Evolutionary conservation across 2,888 invertebrate species (phyloP).

Genomic region (Trichopria drosophilae): DNA sequence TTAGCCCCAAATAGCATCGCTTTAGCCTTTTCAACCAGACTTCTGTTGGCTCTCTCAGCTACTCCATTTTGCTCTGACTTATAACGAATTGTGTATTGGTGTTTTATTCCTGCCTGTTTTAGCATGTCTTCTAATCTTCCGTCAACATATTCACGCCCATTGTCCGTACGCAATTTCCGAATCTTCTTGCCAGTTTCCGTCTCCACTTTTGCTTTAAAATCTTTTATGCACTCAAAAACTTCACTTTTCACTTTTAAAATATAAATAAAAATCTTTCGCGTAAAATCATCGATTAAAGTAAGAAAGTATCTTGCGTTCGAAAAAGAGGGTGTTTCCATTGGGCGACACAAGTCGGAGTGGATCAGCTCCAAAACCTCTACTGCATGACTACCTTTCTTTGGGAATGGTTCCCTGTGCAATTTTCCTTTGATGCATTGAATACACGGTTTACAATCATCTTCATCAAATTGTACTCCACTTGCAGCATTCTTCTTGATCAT

Average conservation of each 20-base stretch:
- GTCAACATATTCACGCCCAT: not conserved
- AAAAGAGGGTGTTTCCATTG: no score
- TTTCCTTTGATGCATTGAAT: conserved; percentile 6
- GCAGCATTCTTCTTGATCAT: not conserved
- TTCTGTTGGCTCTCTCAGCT: not conserved
- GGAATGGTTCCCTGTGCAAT: not conserved
- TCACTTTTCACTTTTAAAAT: not conserved
- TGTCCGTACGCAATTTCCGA: not conserved
- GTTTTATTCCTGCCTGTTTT: not conserved
- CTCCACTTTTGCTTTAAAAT: not conserved
- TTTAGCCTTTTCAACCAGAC: no score
- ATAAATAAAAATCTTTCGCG: not conserved
- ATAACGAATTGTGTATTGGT: not conserved
- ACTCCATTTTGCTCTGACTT: not conserved
- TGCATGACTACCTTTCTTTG: not conserved
- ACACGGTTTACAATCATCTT: not conserved
- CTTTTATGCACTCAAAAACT: not conserved
- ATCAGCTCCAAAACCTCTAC: conserved; percentile 1
- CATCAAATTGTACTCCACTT: not conserved
- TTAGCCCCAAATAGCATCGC: no score
- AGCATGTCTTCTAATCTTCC: not conserved
- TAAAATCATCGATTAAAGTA: not conserved
- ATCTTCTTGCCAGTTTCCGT: not conserved
- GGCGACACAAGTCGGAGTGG: no score
- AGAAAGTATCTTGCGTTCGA: not conserved